A percentile compares a stretch with the other conserved stretches of the same genome.
phyloP scores from a whole-genome alignment of 2,113 vertebrate species.

The Arothron firmamentum region DNA sequence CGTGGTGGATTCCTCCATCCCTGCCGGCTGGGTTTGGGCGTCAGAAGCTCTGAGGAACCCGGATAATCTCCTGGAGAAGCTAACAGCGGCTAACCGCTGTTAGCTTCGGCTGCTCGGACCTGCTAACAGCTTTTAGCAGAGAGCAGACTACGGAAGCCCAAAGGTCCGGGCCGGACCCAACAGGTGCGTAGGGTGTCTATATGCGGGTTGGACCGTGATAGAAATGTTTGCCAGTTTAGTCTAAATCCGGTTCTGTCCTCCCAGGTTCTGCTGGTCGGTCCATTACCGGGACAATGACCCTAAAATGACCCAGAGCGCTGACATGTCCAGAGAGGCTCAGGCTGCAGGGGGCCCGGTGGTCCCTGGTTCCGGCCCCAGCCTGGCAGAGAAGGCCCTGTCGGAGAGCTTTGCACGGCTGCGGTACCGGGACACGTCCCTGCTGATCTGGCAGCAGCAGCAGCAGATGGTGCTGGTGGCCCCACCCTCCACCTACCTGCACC shows the following conservation, averaged over 20 bases:
- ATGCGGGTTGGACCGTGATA: background rate
- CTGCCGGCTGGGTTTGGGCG: too few relatives aligned
- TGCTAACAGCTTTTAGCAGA: too few relatives aligned
- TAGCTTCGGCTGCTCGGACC: too few relatives aligned
- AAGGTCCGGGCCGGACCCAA: background rate
- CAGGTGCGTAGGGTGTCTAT: too few relatives aligned
- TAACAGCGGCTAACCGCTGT: too few relatives aligned
- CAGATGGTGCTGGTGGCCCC: slow-evolving; percentile 66
- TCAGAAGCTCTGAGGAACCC: too few relatives aligned
- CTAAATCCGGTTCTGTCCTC: background rate
- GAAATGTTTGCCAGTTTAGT: too few relatives aligned
- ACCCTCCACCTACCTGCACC: slow-evolving; percentile 82
- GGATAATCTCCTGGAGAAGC: too few relatives aligned
- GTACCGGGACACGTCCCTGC: slow-evolving; percentile 85
- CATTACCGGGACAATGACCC: background rate
- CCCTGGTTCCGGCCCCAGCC: background rate
- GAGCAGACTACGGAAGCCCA: too few relatives aligned
- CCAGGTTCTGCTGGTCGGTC: background rate
- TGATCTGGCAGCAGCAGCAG: slow-evolving; percentile 92
- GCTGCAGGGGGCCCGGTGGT: background rate
- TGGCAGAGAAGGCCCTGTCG: slow-evolving; percentile 86
- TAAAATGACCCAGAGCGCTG: background rate
- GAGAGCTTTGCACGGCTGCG: slow-evolving; percentile 79
- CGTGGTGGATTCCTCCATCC: too few relatives aligned
- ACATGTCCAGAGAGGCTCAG: slow-evolving; percentile 21